Base-by-base conservation (phyloP, 2,797 vertebrate species). In the Halcyon smyrnensis region DNA sequence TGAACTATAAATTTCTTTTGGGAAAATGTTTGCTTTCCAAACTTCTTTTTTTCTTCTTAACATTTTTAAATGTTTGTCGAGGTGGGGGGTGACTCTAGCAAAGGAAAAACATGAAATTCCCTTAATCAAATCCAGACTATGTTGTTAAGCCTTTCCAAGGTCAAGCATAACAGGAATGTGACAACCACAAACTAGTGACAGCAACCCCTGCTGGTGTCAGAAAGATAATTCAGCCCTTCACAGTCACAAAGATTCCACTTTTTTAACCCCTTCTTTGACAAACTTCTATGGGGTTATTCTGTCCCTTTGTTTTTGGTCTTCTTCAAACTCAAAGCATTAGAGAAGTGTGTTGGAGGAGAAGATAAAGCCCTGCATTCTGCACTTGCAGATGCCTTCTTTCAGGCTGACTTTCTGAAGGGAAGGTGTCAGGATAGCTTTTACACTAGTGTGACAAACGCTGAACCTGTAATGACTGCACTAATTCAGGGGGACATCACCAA, bases 1-100 rank as follows among this genome's bases (percentile, higher is more conserved):
- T 98, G 98, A 98, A 98, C 97, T 97, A 98, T 98, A 98, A 97
- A 98, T 98, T 98, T 98, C 97, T 98, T 98, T 96, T 86, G 97
- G 97, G 97, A 95, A 97, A 97, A 97, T 97, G 96, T 97, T 98
- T 98, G 95, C 97, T 97, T 98, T 98, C 94, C 95, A 97, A 97
- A 97, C 75, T 92, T 95, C 76, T 95, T 96, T 91, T 95, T 65
- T 68, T 37, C 65, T 87, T 77, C 90, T 94, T 93, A 97, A 95
- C 74, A 89, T 97, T 98, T 98, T 95, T 10, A 98, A 98, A 98
- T 97, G 97, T 97, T 97, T 98, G 95, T 97, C 96, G n/a, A 97
- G 94, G 97, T 97, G 98, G 98, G 98, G 97, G 97, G 97, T 97
- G 94, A 97, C 93, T 97, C 96, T 98, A 95, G 93, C 96, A 97